Conservation (phyloP, 2,797 vertebrate genomes). For the Streptopelia turtur region DNA sequence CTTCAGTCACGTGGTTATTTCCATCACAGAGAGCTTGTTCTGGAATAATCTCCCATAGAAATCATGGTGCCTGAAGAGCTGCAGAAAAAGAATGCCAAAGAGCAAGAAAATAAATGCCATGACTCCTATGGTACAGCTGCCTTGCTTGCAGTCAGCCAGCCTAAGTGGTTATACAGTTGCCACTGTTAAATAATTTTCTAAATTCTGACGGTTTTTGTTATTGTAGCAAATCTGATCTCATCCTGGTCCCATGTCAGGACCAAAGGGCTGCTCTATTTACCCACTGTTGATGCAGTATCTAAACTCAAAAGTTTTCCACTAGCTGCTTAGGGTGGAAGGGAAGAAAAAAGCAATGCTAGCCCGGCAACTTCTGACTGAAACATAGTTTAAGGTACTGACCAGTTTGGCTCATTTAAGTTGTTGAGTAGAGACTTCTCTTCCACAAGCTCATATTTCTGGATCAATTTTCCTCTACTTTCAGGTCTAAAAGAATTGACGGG, state of each 20-base stretch:
- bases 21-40: neutral
- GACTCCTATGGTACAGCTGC: conserved; percentile 31
- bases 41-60: conserved; percentile 9
- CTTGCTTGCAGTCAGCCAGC: neutral
- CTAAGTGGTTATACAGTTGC: neutral
- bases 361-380: neutral
- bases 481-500: neutral
- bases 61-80: neutral
- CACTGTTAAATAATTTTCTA: conserved; percentile 62
- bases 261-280: conserved; percentile 1
- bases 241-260: conserved; percentile 39
- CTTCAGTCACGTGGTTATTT: neutral
- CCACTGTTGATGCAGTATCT: neutral
- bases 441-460: neutral
- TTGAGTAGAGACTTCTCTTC: neutral
- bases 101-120: conserved; percentile 42
- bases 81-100: neutral
- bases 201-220: conserved; percentile 59
- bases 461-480: neutral
- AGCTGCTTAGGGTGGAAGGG: neutral
- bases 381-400: neutral
- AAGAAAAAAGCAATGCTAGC: neutral
- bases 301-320: neutral
- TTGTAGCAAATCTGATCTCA: conserved; percentile 58
- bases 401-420: neutral